Base-by-base conservation (phyloP, 2,797 vertebrate species). In the Rhinogobio ventralis region DNA sequence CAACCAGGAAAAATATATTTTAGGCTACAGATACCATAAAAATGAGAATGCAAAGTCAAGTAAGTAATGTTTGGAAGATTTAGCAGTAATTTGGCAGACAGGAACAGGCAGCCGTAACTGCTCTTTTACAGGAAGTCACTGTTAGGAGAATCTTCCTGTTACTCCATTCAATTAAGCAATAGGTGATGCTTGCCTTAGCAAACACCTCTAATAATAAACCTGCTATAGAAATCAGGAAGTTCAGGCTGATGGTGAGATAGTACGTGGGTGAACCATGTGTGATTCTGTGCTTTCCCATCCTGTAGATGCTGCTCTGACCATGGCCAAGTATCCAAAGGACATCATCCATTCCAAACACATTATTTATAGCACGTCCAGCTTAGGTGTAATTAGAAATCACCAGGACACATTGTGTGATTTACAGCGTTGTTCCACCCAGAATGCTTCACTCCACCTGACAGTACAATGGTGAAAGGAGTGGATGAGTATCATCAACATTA, bases 281-380 rank as follows among this genome's bases (percentile, higher is more conserved):
- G 62, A 74, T 60, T 68, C 60, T 23, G 53, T 25, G 30, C 28
- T n/a, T 78, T 46, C n/a, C 46, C 78, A 67, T 33, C 86, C 68
- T 57, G 17, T 19, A 17, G 67, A 84, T 72, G 7, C 45, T 49
- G 55, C 53, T 30, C 77, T 77, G 79, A 83, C 81, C 82, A 55
- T 33, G 51, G 74, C 64, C 81, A 85, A 74, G n/a, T 87, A 88
- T 90, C 87, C 62, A 88, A 90, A 89, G 91, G 92, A 91, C 88
- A 85, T 93, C 92, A 91, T 91, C 90, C 88, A 33, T 33, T 33
- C 2, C 39, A 87, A 90, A 91, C 90, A 81, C 93, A 95, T 95
- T 95, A 95, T 95, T 95, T 95, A 95, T 94, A 94, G 93, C 78
- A 88, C 86, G 51, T 87, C 80, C 74, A 46, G 87, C 89, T 92